Conservation (phyloP, 2,113 vertebrate species). For the Cyanoramphus novaezelandiae region DNA sequence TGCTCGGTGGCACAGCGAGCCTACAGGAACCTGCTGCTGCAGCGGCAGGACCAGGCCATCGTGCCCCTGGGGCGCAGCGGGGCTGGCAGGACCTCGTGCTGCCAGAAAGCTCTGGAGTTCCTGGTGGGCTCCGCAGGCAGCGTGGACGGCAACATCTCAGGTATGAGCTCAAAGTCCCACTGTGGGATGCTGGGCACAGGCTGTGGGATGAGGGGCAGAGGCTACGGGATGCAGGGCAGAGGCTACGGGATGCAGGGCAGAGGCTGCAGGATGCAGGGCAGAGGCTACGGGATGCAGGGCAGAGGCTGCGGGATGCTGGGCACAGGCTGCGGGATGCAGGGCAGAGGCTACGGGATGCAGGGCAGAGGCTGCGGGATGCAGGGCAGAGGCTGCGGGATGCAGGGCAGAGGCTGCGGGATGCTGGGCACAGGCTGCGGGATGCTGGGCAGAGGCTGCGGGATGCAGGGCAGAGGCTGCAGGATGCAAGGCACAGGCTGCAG, state of each 20-base stretch:
- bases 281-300: too few species aligned
- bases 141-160: constrained; percentile 71
- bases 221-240: neutral
- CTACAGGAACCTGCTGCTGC: constrained; percentile 82
- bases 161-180: fast-evolving
- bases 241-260: neutral
- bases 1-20: constrained; percentile 80
- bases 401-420: neutral
- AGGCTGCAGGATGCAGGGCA: neutral
- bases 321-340: neutral
- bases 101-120: constrained; percentile 78
- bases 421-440: neutral
- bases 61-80: constrained; percentile 85
- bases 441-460: fast-evolving
- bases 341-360: neutral
- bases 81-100: constrained; percentile 84
- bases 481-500: neutral
- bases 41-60: constrained; percentile 85
- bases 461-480: neutral
- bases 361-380: neutral
- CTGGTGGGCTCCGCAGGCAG: constrained; percentile 84
- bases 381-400: neutral
- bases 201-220: fast-evolving
- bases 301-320: neutral
- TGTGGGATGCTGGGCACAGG: neutral